Base-by-base conservation (phyloP, 1,140 invertebrate species). In the Drosophila parabipectinata region DNA sequence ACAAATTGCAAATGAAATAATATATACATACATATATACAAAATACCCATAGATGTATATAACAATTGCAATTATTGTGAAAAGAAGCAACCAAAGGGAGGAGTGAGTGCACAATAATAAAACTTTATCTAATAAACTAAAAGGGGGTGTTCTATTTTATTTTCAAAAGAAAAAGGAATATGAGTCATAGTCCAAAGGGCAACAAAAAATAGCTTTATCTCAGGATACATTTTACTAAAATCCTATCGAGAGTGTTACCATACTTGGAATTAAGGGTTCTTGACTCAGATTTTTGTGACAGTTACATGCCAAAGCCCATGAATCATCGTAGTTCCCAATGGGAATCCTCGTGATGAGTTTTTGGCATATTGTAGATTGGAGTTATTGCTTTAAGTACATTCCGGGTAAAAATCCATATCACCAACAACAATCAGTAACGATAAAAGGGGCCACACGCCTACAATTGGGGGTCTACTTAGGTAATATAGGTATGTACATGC, bases 331-430 rank as follows among this genome's bases (percentile, higher is more conserved):
- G 59, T 21, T 34, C n/a, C 9, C 14, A 37, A 18, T 15, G 10
- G 12, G 1, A 28, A 24, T 34, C 10, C 59, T 52, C 47, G 60
- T 61, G 45, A 62, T 50, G 32, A 30, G 30, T 32, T 32, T 10
- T 60, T 12, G 60, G 60, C 14, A 18, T 18, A 24, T 10, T 14
- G 5, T 47, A 18, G 39, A 57, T 57, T 37, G 10, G 10, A 26
- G 30, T 60, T 60, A 60, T 48, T n/a, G 56, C 41, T 28, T 64
- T 64, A 15, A 18, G 58, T 63, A 9, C 58, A 66, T 63, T 66
- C 62, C 30, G 3, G 5, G 45, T 63, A 66, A 62, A 28, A 15
- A 12, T 15, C 15, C 15, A 62, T 66, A 66, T 63, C 45, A 24
- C 12, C 28, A 5, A 48, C 26, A 14, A 10, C 24, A 21, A 7